Conservation (phyloP, 2,888 invertebrate species). For the Lycophotia porphyrea region DNA sequence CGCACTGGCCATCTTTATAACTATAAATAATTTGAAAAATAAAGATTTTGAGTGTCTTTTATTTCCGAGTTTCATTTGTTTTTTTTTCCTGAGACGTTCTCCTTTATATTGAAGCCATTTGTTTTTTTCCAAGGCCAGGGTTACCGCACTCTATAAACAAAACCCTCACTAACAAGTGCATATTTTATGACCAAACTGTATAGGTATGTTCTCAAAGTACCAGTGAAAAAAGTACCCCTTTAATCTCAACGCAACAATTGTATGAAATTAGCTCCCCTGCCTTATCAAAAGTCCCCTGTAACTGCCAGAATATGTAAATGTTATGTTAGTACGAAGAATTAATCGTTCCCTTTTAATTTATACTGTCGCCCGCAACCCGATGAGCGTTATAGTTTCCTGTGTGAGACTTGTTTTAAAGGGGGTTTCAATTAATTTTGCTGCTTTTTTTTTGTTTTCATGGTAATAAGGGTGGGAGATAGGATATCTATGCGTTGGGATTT, state of each 20-base stretch:
- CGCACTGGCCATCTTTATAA: no score
- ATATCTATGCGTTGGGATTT: constrained; percentile 27
- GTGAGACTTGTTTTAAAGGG: constrained; percentile 43
- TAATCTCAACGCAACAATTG: constrained; percentile 56
- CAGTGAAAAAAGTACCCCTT: constrained; percentile 55
- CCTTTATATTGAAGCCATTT: neutral
- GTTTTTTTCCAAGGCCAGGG: neutral
- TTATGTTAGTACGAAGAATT: constrained; percentile 65
- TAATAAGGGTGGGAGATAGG: constrained; percentile 48
- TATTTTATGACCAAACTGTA: constrained; percentile 31
- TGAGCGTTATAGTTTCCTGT: constrained; percentile 61
- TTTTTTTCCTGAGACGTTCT: no score
- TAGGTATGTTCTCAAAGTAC: constrained; percentile 18
- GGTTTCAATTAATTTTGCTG: constrained; percentile 56
- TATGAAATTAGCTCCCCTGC: constrained; percentile 62
- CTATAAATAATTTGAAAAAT: no score
- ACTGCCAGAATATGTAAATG: constrained; percentile 68
- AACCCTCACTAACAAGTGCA: constrained; percentile 29
- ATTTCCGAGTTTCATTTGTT: no score
- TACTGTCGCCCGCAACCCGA: constrained; percentile 57
- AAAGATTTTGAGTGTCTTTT: no score
- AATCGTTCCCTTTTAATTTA: constrained; percentile 71
- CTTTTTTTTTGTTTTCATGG: constrained; percentile 59
- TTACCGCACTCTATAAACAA: neutral
- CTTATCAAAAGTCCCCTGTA: constrained; percentile 59